These are phyloP conservation scores for Moxostoma hubbsi DNA, from an alignment of 2,797 vertebrate species.

Conservation along the genomic window DNA sequence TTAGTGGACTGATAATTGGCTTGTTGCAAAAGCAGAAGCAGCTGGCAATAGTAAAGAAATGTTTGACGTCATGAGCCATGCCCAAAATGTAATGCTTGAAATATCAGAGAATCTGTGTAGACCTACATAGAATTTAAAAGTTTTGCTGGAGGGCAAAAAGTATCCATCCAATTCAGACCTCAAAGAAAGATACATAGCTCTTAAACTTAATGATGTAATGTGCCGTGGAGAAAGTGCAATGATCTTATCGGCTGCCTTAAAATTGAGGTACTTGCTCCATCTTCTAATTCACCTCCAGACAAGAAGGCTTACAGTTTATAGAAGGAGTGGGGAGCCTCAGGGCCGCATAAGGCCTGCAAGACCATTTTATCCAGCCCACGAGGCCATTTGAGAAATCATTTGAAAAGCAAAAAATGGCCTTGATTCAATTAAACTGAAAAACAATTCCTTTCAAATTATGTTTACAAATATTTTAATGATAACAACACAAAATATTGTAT, in stretches of 20 bases:
- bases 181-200: slow-evolving; percentile 5
- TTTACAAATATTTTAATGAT: too few species aligned
- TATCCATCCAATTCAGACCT: neutral
- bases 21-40: neutral
- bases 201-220: slow-evolving; percentile 46
- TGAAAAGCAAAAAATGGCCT: too few species aligned
- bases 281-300: neutral
- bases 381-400: too few species aligned
- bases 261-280: slow-evolving; percentile 12
- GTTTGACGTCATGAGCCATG: neutral
- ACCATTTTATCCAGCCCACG: too few species aligned
- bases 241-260: slow-evolving; percentile 20
- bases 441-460: too few species aligned
- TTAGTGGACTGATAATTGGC: neutral
- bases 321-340: too few species aligned
- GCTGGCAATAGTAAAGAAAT: neutral
- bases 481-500: too few species aligned
- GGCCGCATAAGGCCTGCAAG: too few species aligned
- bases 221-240: slow-evolving; percentile 23
- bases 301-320: too few species aligned
- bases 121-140: neutral
- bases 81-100: neutral
- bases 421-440: too few species aligned
- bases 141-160: slow-evolving; percentile 6
- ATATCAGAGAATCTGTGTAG: neutral